Conservation (phyloP, 2,113 vertebrate genomes). For the Myiopsitta monachus region DNA sequence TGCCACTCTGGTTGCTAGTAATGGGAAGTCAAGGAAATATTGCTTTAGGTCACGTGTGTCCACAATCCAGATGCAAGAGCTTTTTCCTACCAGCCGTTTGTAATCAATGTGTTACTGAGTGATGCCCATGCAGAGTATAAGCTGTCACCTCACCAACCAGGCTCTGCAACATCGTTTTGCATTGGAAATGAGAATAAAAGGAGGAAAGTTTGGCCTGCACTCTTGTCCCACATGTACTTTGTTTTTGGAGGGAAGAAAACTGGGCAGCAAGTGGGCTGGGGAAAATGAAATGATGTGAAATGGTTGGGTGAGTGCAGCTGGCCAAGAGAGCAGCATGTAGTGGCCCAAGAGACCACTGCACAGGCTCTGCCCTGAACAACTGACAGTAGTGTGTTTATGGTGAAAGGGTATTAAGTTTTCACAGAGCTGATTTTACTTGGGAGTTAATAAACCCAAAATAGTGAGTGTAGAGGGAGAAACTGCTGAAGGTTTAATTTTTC, state of each 20-base stretch:
- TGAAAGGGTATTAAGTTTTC: neutral
- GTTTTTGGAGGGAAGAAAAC: neutral
- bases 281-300: neutral
- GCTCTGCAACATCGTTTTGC: neutral
- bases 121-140: neutral
- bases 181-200: neutral
- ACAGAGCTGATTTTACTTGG: neutral
- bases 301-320: neutral
- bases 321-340: fast-evolving
- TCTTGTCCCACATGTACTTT: neutral
- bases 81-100: neutral
- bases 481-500: neutral
- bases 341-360: too few relatives aligned
- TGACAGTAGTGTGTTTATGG: neutral
- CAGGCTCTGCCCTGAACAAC: neutral
- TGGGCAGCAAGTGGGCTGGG: neutral
- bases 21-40: neutral
- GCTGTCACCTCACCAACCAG: neutral
- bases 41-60: neutral
- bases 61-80: fast-evolving
- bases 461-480: neutral
- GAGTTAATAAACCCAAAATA: neutral
- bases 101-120: neutral
- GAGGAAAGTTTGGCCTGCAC: neutral
- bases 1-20: neutral